Evolutionary conservation across 2,888 invertebrate species (phyloP).

Genomic region (Dryocosmus kuriphilus): DNA sequence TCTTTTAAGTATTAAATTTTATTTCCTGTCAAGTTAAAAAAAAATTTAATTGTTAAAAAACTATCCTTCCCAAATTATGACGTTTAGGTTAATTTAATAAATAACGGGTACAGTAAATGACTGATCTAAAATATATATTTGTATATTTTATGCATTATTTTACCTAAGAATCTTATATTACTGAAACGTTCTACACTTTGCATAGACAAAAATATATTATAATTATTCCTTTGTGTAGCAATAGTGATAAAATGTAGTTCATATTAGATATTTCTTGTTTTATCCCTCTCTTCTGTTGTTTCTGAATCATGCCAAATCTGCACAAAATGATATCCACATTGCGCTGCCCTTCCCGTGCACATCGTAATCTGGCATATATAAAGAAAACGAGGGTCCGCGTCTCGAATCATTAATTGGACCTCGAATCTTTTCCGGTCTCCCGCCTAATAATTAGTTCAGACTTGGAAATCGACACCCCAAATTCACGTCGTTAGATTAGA

Average conservation of each 20-base stretch:
- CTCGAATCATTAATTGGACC: slow-evolving; percentile 61
- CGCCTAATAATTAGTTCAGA: slow-evolving; percentile 42
- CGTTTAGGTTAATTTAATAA: too few relatives aligned
- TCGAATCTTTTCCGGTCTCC: slow-evolving; percentile 52
- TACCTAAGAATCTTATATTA: too few relatives aligned
- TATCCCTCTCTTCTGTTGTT: slow-evolving; percentile 52
- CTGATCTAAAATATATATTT: too few relatives aligned
- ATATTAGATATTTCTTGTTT: slow-evolving; percentile 33
- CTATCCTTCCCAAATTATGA: too few relatives aligned
- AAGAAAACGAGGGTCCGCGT: slow-evolving; percentile 56
- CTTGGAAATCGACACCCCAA: slow-evolving; percentile 25
- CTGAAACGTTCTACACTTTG: too few relatives aligned
- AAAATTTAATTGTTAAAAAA: too few relatives aligned
- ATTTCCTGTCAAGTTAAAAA: too few relatives aligned
- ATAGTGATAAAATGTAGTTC: neutral
- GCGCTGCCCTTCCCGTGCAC: slow-evolving; percentile 51
- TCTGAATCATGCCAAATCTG: slow-evolving; percentile 68
- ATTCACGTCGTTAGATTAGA: neutral
- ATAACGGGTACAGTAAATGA: too few relatives aligned
- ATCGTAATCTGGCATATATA: slow-evolving; percentile 62
- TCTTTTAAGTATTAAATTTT: too few relatives aligned
- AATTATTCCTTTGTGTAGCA: neutral
- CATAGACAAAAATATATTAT: neutral
- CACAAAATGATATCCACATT: slow-evolving; percentile 64
- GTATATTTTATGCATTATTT: too few relatives aligned